phyloP scores from a whole-genome alignment of 1,140 invertebrate species.

The Ips typographus region DNA sequence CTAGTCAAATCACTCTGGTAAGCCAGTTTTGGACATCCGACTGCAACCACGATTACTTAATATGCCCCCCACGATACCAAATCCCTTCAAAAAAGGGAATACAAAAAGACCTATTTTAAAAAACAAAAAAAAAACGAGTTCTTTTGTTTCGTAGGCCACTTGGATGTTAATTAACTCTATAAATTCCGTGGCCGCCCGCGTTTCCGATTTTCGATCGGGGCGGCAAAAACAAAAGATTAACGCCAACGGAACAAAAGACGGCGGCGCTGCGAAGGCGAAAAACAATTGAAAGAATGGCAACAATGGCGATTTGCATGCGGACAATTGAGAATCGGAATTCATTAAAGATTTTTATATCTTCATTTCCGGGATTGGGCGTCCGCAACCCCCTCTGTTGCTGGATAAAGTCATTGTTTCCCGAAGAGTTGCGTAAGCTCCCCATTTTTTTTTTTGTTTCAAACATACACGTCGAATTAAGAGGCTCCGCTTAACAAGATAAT shows the following conservation, averaged over 20 bases:
- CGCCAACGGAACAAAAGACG: slow-evolving; percentile 29
- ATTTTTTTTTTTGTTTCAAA: background rate
- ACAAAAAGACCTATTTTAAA: slow-evolving; percentile 25
- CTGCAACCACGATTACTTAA: slow-evolving; percentile 13
- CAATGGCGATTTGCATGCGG: slow-evolving; percentile 35
- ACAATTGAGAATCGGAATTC: slow-evolving; percentile 32
- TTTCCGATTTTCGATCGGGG: slow-evolving; percentile 33
- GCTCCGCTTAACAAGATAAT: slow-evolving; percentile 27
- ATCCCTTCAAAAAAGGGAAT: slow-evolving; percentile 10
- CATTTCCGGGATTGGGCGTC: slow-evolving; percentile 25
- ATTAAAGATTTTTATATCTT: slow-evolving; percentile 36
- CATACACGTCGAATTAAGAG: slow-evolving; percentile 3
- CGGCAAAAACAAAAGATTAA: slow-evolving; percentile 31
- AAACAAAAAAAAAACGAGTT: slow-evolving; percentile 13
- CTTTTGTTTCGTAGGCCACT: slow-evolving; percentile 34
- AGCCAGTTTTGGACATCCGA: background rate
- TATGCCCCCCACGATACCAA: slow-evolving; percentile 17
- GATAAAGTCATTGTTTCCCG: background rate
- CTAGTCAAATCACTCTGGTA: background rate
- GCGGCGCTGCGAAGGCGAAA: slow-evolving; percentile 23
- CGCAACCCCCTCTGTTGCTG: background rate
- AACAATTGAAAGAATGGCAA: slow-evolving; percentile 35
- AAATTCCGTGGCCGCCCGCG: slow-evolving; percentile 31
- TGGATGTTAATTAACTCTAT: slow-evolving; percentile 36
- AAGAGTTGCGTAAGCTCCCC: slow-evolving; percentile 2